phyloP scores from a whole-genome alignment of 1,140 invertebrate species.

The Apis laboriosa region DNA sequence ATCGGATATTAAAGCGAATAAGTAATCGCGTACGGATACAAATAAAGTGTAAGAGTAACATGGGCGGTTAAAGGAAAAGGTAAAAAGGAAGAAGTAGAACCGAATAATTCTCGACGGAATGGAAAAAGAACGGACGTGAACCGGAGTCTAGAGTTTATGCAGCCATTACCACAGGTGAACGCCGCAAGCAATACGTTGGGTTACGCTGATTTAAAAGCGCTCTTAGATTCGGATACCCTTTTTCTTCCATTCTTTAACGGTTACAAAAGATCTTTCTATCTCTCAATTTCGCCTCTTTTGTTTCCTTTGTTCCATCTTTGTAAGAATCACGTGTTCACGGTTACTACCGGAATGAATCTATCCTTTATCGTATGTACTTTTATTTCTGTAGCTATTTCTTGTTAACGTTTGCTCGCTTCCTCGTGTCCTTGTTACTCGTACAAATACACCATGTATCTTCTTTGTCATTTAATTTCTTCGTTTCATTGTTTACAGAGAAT shows the following conservation, averaged over 20 bases:
- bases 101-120: conserved; percentile 54
- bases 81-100: conserved; percentile 14
- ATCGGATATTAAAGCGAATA: too few species aligned
- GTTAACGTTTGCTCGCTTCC: background rate
- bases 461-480: background rate
- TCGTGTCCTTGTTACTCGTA: background rate
- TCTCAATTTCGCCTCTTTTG: background rate
- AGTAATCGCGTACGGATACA: conserved; percentile 10
- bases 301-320: conserved; percentile 18
- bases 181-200: conserved; percentile 63
- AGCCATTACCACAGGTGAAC: conserved; percentile 67
- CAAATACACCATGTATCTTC: background rate
- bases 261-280: conserved; percentile 30
- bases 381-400: background rate
- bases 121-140: conserved; percentile 60
- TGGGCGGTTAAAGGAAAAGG: background rate
- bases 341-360: conserved; percentile 3
- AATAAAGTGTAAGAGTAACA: conserved; percentile 8
- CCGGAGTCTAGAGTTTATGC: conserved; percentile 61
- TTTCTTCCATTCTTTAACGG: conserved; percentile 19
- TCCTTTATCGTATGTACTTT: background rate
- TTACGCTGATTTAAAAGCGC: conserved; percentile 65
- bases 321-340: background rate
- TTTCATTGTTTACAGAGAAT: background rate
- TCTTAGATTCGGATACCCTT: conserved; percentile 58